phyloP scores from a whole-genome alignment of 2,888 invertebrate species.

The Bombylius discolor region DNA sequence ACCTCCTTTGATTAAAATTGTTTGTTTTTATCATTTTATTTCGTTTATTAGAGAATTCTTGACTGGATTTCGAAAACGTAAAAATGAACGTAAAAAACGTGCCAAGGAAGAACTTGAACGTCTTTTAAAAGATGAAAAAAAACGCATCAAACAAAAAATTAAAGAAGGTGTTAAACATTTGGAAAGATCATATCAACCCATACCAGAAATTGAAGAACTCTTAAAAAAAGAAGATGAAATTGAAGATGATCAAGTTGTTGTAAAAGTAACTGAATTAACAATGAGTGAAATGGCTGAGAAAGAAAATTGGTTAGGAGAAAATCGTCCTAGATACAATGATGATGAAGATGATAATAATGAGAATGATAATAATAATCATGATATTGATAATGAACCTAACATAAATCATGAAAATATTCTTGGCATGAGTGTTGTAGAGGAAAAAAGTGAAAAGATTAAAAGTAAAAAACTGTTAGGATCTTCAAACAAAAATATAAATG shows the following conservation, averaged over 20 bases:
- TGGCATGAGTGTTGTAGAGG: slow-evolving; percentile 38
- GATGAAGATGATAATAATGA: slow-evolving; percentile 22
- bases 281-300: slow-evolving; percentile 55
- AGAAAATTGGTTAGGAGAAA: slow-evolving; percentile 60
- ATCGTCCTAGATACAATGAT: slow-evolving; percentile 38
- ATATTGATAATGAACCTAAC: slow-evolving; percentile 16
- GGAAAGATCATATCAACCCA: slow-evolving; percentile 54
- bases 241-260: slow-evolving; percentile 63
- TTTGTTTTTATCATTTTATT: neutral
- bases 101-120: slow-evolving; percentile 59
- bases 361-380: slow-evolving; percentile 25
- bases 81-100: slow-evolving; percentile 59
- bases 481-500: slow-evolving; percentile 10
- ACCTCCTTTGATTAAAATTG: neutral
- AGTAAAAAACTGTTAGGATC: no score
- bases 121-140: slow-evolving; percentile 61
- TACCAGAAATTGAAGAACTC: slow-evolving; percentile 56
- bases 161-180: slow-evolving; percentile 63
- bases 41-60: slow-evolving; percentile 58
- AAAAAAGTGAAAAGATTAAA: slow-evolving; percentile 17
- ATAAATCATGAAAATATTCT: slow-evolving; percentile 31
- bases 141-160: slow-evolving; percentile 61
- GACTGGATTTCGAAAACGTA: slow-evolving; percentile 69
- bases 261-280: slow-evolving; percentile 64
- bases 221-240: slow-evolving; percentile 52